These are phyloP conservation scores for Cavia porcellus DNA, from an alignment of 2,113 vertebrate genomes.

Conservation along the genomic window DNA sequence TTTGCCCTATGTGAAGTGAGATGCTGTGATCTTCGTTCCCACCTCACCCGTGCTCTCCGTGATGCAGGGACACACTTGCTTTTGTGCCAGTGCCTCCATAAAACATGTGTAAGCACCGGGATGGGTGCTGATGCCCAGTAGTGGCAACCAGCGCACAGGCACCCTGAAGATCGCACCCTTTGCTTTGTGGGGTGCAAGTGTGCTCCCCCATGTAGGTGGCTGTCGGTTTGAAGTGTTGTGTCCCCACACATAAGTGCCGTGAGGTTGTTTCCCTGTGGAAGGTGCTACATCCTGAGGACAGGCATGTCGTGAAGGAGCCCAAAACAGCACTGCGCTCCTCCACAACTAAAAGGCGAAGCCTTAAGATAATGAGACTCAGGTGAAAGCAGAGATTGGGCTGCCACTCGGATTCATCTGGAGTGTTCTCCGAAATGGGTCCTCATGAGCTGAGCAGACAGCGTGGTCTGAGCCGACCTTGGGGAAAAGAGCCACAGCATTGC, in stretches of 20 bases:
- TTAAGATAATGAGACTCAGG: constrained; percentile 44
- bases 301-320: not conserved
- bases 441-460: not conserved
- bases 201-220: not conserved
- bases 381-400: not conserved
- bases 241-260: not conserved
- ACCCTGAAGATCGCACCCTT: not conserved
- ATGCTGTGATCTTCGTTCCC: not conserved
- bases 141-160: too few relatives aligned
- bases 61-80: constrained; percentile 5
- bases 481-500: not conserved
- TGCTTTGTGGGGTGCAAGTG: not conserved
- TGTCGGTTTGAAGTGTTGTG: not conserved
- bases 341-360: not conserved
- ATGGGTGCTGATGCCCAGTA: not conserved
- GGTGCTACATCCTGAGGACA: constrained; percentile 26
- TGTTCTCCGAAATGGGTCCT: not conserved
- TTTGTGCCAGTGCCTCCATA: not conserved
- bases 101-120: not conserved
- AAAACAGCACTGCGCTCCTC: not conserved
- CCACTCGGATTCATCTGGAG: constrained; percentile 22
- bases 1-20: constrained; percentile 43
- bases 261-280: not conserved
- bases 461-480: not conserved
- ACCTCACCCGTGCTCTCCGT: not conserved